Evolutionary conservation across 2,888 invertebrate species (phyloP).

Genomic region (Rhabditoides inermis): DNA sequence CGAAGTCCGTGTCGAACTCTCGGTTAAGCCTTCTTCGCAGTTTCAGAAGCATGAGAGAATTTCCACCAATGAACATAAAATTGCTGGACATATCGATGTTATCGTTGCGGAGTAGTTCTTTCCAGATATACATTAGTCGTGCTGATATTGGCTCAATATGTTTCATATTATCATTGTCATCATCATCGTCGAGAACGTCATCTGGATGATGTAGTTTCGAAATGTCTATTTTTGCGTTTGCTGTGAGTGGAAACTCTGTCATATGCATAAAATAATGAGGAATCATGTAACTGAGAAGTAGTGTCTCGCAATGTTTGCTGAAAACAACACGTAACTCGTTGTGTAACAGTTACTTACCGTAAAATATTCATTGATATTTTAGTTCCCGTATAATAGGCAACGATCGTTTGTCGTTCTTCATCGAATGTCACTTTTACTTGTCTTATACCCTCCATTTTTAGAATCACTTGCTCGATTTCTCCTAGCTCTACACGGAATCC

Average conservation of each 20-base stretch:
- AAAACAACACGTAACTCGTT: too few relatives aligned
- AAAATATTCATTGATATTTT: too few relatives aligned
- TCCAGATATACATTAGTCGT: slow-evolving; percentile 1
- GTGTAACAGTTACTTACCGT: not conserved
- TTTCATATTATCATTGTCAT: not conserved
- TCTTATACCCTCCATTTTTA: slow-evolving; percentile 6
- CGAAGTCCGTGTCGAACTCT: slow-evolving; percentile 6
- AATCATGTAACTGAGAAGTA: slow-evolving; percentile 36
- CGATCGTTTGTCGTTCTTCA: slow-evolving; percentile 18
- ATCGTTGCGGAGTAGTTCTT: slow-evolving; percentile 3
- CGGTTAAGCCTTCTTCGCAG: slow-evolving; percentile 16
- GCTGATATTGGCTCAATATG: not conserved
- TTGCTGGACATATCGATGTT: slow-evolving; percentile 12
- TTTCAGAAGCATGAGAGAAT: slow-evolving; percentile 31
- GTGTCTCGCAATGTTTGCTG: slow-evolving; percentile 12
- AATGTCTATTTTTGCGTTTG: slow-evolving; percentile 24
- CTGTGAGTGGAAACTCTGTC: slow-evolving; percentile 40
- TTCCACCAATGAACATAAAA: slow-evolving; percentile 34
- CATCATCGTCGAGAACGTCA: slow-evolving; percentile 2
- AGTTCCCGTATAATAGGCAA: slow-evolving; percentile 17
- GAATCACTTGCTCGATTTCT: slow-evolving; percentile 40
- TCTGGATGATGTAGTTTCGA: not conserved
- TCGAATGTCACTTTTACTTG: slow-evolving; percentile 21
- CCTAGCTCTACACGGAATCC: slow-evolving; percentile 44
- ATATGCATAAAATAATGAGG: slow-evolving; percentile 28